Evolutionary conservation across 2,797 vertebrate species (phyloP).

Genomic region (Tapera naevia): DNA sequence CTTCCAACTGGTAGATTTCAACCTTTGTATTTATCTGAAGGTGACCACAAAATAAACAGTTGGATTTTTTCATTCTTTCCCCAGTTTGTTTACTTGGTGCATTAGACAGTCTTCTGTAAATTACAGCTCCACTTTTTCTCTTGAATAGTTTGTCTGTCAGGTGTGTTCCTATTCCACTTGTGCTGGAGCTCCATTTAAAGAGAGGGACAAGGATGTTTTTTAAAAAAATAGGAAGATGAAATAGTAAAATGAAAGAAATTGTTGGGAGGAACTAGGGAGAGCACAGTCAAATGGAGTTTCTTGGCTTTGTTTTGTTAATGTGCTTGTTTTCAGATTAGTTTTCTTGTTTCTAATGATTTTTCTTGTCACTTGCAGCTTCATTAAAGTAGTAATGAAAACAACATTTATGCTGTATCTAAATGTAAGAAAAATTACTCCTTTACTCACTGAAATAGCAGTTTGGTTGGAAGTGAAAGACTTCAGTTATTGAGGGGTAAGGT

Average conservation of each 20-base stretch:
- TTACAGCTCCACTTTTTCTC: conserved; percentile 2
- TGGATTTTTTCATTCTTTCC: neutral
- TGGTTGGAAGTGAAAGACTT: neutral
- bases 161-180: neutral
- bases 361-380: neutral
- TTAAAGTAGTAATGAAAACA: neutral
- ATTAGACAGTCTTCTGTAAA: conserved; percentile 17
- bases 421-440: neutral
- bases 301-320: neutral
- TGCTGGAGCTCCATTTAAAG: neutral
- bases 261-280: neutral
- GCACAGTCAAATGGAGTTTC: neutral
- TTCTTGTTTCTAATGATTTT: neutral
- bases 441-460: neutral
- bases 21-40: neutral
- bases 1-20: neutral
- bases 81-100: conserved; percentile 12
- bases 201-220: neutral
- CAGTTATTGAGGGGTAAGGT: neutral
- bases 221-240: neutral
- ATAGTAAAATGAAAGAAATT: neutral
- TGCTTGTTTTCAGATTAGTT: neutral
- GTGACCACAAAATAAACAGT: neutral
- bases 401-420: neutral
- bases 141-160: neutral